Base-by-base conservation (phyloP, 2,888 invertebrate genomes). In the Netelia virgata region DNA sequence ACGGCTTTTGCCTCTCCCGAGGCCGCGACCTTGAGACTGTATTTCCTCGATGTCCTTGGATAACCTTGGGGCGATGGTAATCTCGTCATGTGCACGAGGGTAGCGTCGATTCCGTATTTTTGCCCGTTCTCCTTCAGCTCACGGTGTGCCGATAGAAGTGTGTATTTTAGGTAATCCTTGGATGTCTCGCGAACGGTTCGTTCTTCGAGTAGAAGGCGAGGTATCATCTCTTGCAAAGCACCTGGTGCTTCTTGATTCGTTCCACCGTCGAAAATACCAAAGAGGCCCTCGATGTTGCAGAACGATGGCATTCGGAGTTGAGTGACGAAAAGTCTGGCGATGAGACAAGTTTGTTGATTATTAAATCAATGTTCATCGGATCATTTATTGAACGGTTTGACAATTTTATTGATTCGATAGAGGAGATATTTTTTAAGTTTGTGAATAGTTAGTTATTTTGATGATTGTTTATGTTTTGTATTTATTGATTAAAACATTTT, bases 101-200 rank as follows among this genome's bases (percentile, higher is more conserved):
- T 96, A 10, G 97, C 95, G 89, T 96, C 96, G 57, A 96, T 95
- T 1, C 97, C 97, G 90, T 96, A 96, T 89, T 95, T 96, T 88
- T 96, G 96, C 0, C 97, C 96, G 89, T 96, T 96, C 89, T 97
- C 96, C 90, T 96, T 96, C 43, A 97, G 93, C 88, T 97, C 97
- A 72, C 97, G 95, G 89, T 97, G 97, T 0, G 97, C 96, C 18
- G 97, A 96, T 9, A 98, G 94, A 86, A 98, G 95, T 0, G 97
- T 97, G 92, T 97, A 97, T 91, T 97, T 97, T 95, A 98, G 96
- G 88, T 97, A 98, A 90, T 97, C 97, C 77, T 95, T 95, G 0
- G 96, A 96, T 0, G 97, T 97, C 93, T 97, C 97, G 91, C 97
- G 97, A 3, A 97, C 96, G 0, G 97, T 96, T 87, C 96, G 95